These are phyloP conservation scores for Tyto alba DNA, from an alignment of 2,113 vertebrate genomes.

Conservation along the genomic window DNA sequence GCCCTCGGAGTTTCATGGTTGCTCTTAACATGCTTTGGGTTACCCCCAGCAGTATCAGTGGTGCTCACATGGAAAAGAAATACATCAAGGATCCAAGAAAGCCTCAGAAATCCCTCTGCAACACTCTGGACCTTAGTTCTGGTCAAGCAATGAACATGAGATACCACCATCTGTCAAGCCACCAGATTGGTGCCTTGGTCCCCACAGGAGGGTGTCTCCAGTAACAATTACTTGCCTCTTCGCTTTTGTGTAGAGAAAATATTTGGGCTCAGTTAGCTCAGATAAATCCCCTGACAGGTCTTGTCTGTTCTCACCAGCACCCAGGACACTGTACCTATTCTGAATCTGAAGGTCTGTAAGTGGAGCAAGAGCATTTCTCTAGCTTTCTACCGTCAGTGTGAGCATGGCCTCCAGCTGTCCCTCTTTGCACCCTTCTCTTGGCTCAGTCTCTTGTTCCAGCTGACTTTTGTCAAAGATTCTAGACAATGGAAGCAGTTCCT, in stretches of 20 bases:
- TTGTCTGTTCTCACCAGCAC: neutral
- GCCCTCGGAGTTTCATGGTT: neutral
- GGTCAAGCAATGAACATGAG: neutral
- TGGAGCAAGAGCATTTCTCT: neutral
- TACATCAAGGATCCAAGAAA: neutral
- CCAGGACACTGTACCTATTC: neutral
- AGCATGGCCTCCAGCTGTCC: fast-evolving
- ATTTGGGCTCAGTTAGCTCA: neutral
- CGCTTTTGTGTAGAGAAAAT: neutral
- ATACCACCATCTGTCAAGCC: neutral
- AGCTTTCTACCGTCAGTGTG: fast-evolving
- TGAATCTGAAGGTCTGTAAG: neutral
- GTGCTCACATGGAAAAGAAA: neutral
- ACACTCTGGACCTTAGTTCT: neutral
- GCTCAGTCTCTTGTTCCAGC: neutral
- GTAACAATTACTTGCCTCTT: neutral
- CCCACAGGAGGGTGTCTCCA: neutral
- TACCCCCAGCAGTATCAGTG: neutral
- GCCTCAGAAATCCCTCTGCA: neutral
- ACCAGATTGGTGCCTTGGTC: neutral
- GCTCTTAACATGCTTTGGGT: neutral
- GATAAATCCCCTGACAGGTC: neutral
- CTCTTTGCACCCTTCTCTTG: neutral
- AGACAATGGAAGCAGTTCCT: neutral
- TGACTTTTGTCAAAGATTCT: neutral